A percentile compares a stretch with the other conserved stretches of the same genome.
Evolutionary conservation across 2,113 vertebrate species (phyloP).

Genomic region (Todiramphus chloris): DNA sequence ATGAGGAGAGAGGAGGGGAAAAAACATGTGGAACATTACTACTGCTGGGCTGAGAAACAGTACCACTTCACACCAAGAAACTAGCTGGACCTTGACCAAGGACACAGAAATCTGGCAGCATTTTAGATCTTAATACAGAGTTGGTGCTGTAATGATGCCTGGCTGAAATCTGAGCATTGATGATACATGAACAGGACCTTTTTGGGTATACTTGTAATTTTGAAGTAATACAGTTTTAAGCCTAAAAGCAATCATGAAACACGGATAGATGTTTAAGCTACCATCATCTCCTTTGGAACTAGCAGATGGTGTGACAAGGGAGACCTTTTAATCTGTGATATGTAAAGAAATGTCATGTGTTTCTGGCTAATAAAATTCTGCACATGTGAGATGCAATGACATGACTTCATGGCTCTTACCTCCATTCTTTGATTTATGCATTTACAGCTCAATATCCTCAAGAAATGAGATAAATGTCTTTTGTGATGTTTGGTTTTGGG

Average conservation of each 20-base stretch:
- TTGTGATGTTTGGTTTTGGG: not conserved
- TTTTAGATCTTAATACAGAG: conserved; percentile 16
- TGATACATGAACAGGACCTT: not conserved
- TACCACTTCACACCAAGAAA: not conserved
- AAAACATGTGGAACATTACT: not conserved
- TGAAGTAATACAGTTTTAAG: not conserved
- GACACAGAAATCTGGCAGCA: conserved; percentile 16
- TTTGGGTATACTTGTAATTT: not conserved
- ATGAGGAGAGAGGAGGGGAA: not conserved
- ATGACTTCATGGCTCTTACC: not conserved
- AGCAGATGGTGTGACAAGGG: not conserved
- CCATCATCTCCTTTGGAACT: not conserved
- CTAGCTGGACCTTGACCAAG: conserved; percentile 46
- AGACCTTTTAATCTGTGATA: not conserved
- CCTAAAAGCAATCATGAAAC: not conserved
- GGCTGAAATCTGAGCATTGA: not conserved
- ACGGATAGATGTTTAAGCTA: not conserved
- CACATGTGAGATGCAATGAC: not conserved
- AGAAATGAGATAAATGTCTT: not conserved
- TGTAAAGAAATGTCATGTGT: not conserved
- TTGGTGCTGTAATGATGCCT: not conserved
- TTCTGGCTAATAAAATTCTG: not conserved
- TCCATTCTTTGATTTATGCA: not conserved
- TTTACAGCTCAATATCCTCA: not conserved
- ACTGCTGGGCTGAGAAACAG: not conserved